Base-by-base conservation (phyloP, 1,140 invertebrate genomes). In the Drosophila grimshawi region DNA sequence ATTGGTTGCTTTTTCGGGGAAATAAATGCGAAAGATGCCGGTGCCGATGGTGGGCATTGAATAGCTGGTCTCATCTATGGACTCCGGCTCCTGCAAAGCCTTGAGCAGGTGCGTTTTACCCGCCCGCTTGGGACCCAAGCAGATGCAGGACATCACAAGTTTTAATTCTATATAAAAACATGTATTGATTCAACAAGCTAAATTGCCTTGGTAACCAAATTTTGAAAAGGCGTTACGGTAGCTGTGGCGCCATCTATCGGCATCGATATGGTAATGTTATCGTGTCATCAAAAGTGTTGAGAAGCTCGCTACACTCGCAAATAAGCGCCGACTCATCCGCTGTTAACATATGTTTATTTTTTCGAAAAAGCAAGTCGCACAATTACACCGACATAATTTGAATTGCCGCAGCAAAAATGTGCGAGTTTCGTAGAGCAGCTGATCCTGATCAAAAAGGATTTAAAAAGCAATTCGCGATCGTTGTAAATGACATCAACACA, bases 71-170 rank as follows among this genome's bases (percentile, higher is more conserved):
- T 95, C 94, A 76, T 96, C 95, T 6, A 96, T 95, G 1, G 93
- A 93, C 32, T 94, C 93, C 1, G 94, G 93, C 48, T 95, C 94
- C 91, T 96, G 95, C 4, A 97, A 91, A 51, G 94, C 95, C 92
- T 95, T 96, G 46, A 97, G 89, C 19, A 97, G 89, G n/a, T 96
- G 94, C 0, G 96, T 97, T 94, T 97, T 97, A 0, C 97, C 97
- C 1, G 96, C 95, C 56, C 96, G 95, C 52, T 94, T 94, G 3
- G 96, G 96, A 0, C 96, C 96, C 51, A 97, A 88, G 77, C 96
- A 97, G 4, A 97, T 92, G 71, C 95, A 94, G 82, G 92, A 92
- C 46, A 94, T 94, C 37, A 51, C 51, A 2, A 2, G 5, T 4
- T 0, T 30, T 35, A 27, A 48, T 37, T 2, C 53, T 59, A 2